These are phyloP conservation scores for Lacanobia wlatinum DNA, from an alignment of 2,888 invertebrate genomes.

Conservation along the genomic window DNA sequence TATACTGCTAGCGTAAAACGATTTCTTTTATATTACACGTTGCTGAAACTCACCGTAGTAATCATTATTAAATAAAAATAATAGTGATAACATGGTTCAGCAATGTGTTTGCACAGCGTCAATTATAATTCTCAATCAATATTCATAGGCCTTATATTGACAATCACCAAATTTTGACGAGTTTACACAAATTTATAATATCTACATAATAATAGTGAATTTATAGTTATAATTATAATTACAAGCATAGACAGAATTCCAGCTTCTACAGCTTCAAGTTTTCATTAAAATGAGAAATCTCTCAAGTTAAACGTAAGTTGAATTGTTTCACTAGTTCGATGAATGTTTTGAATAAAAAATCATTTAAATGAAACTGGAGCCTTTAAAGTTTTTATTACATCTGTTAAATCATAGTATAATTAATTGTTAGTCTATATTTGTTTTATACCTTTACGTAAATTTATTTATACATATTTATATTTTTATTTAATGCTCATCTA, in stretches of 20 bases:
- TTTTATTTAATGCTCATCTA: neutral
- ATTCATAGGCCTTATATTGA: conserved; percentile 41
- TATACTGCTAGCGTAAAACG: no score
- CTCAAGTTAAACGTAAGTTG: neutral
- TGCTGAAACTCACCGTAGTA: neutral
- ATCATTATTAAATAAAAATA: neutral
- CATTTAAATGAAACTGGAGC: no score
- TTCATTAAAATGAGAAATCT: neutral
- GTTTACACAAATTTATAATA: conserved; percentile 34
- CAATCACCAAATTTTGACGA: conserved; percentile 29
- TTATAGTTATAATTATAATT: conserved; percentile 10
- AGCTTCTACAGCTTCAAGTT: neutral
- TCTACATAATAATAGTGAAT: neutral
- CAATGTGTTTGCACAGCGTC: conserved; percentile 3
- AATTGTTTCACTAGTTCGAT: neutral
- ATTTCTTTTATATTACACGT: no score
- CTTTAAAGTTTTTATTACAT: no score
- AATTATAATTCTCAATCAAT: conserved; percentile 38
- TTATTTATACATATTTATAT: no score
- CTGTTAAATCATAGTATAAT: no score
- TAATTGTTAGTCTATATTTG: no score
- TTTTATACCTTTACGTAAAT: no score
- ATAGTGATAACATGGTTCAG: conserved; percentile 5
- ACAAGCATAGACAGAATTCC: neutral
- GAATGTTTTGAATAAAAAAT: neutral